Evolutionary conservation across 2,888 invertebrate genomes (phyloP), one percentile per base, ranked within the genome.

Genomic region (Vannuccia rotundouncinata): DNA sequence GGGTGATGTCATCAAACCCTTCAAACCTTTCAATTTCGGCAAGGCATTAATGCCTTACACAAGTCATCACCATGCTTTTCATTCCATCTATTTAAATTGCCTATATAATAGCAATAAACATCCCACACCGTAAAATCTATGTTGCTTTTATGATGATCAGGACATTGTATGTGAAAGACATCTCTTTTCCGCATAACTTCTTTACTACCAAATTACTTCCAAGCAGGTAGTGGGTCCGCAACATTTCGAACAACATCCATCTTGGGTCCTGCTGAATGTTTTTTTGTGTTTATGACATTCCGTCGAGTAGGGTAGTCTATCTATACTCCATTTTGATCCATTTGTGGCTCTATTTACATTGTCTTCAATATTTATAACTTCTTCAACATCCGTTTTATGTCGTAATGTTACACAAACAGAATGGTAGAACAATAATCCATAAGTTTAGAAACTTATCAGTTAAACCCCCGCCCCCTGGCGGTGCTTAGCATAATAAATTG

Each of bases 1-100:
- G 17, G 45, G 66, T n/a, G 66, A n/a, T 66, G 66, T 66, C 66
- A 66, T 66, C 22, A 66, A 66, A 66, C 22, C 66, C 22, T n/a
- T n/a, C n/a, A 2, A 66, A 27, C 5, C 13, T 66, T 66, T 17
- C 13, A 66, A 17, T 66, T 5, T 66, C 66, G 66, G 13, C 66
- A 27, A 66, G 66, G 25, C 66, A 66, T 66, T 66, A 27, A 17
- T 13, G 66, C 66, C 66, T 66, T 66, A 66, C 22, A 66, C 66
- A 66, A 22, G 66, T 66, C 66, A 66, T 66, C 66, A 66, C 66
- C 25, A 66, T 66, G 10, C 17, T 66, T 22, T 66, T 66, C 66
- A 66, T 27, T 66, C 22, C 66, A 66, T 66, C 25, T 66, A 27
- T 66, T 22, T 17, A 17, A 27, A 66, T 22, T 66, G 66, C 25